phyloP scores from a whole-genome alignment of 2,797 vertebrate species.

The Urocyon cinereoargenteus region DNA sequence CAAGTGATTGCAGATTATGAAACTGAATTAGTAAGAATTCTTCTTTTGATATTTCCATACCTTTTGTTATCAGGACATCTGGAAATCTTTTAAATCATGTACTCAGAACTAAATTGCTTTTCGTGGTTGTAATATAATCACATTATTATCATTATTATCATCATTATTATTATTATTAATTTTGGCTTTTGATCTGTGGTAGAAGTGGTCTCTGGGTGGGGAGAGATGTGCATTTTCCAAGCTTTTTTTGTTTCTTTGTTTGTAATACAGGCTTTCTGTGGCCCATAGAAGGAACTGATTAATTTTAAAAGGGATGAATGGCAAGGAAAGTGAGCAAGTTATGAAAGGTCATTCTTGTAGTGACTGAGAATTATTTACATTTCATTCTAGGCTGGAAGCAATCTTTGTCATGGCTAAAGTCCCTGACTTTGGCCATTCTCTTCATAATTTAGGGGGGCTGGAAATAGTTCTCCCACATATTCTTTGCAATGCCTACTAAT shows the following conservation, averaged over 20 bases:
- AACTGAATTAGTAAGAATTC: neutral
- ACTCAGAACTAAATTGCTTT: neutral
- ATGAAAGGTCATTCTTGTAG: neutral
- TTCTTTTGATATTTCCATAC: neutral
- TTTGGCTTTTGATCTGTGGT: neutral
- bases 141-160: neutral
- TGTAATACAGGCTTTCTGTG: neutral
- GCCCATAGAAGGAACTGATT: neutral
- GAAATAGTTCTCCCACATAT: neutral
- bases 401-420: neutral
- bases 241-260: neutral
- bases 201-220: neutral
- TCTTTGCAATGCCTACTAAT: neutral
- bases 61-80: neutral
- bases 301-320: neutral
- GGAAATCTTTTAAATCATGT: constrained; percentile 20
- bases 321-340: neutral
- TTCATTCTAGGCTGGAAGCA: neutral
- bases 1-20: neutral
- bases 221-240: neutral
- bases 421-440: neutral
- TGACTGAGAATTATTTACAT: neutral
- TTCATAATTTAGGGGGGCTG: neutral
- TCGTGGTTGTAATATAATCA: neutral
- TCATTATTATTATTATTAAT: neutral